phyloP scores from a whole-genome alignment of 2,888 invertebrate species.

The Rotaria socialis region DNA sequence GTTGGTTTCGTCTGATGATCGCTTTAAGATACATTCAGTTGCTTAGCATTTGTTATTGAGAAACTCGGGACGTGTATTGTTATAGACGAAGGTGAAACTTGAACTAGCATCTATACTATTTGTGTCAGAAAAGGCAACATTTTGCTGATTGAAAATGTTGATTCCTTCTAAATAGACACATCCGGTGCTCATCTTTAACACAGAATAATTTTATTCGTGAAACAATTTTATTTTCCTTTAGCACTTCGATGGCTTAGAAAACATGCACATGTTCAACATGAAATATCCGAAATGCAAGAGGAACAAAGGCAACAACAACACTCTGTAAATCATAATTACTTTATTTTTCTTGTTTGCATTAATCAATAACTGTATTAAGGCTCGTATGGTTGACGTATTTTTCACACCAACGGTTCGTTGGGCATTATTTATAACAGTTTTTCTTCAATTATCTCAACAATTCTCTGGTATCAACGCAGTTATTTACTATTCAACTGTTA shows the following conservation, averaged over 20 bases:
- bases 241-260: conserved; percentile 69
- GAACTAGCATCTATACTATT: no score
- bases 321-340: background rate
- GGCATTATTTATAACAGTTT: background rate
- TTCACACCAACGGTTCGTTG: background rate
- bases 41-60: no score
- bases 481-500: conserved; percentile 85
- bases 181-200: no score
- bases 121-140: no score
- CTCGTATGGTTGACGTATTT: background rate
- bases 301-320: conserved; percentile 61
- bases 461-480: conserved; percentile 94
- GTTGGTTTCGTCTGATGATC: no score
- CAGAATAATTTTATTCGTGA: no score
- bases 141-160: no score
- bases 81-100: no score
- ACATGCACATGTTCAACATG: conserved; percentile 78
- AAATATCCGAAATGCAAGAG: conserved; percentile 91
- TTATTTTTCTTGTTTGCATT: background rate
- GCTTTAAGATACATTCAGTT: no score
- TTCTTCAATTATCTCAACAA: conserved; percentile 95
- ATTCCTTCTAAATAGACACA: no score
- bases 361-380: conserved; percentile 54
- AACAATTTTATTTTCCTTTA: background rate
- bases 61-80: no score